Evolutionary conservation across 1,140 invertebrate genomes (phyloP).

Genomic region (Kradibia gibbosae): DNA sequence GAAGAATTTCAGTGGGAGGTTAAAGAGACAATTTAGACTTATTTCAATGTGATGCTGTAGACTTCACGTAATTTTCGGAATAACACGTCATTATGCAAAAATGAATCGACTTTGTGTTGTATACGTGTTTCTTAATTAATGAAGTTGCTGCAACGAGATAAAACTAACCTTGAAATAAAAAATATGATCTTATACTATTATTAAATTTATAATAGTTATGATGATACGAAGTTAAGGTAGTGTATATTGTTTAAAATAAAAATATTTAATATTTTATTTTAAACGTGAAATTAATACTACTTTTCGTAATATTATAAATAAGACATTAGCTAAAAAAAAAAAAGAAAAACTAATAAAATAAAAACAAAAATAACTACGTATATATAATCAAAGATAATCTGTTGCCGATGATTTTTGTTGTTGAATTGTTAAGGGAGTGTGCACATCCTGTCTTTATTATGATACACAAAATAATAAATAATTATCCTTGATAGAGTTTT

Average conservation of each 20-base stretch:
- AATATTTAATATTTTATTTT: constrained; percentile 6
- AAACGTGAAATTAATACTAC: neutral
- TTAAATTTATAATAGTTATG: neutral
- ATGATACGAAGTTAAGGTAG: neutral
- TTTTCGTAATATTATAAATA: neutral
- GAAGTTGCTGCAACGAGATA: no score
- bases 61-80: neutral
- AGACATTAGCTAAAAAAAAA: neutral
- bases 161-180: no score
- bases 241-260: neutral
- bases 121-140: neutral
- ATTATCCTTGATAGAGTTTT: no score
- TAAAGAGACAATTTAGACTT: neutral
- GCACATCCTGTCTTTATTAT: constrained; percentile 1
- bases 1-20: neutral
- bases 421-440: neutral
- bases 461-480: no score
- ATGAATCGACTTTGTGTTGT: neutral
- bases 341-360: no score
- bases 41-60: constrained; percentile 14
- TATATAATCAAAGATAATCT: neutral
- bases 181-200: neutral
- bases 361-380: neutral
- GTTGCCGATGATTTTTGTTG: neutral
- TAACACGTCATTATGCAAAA: neutral